Base-by-base conservation (phyloP, 2,113 vertebrate species). In the Oxyura jamaicensis region DNA sequence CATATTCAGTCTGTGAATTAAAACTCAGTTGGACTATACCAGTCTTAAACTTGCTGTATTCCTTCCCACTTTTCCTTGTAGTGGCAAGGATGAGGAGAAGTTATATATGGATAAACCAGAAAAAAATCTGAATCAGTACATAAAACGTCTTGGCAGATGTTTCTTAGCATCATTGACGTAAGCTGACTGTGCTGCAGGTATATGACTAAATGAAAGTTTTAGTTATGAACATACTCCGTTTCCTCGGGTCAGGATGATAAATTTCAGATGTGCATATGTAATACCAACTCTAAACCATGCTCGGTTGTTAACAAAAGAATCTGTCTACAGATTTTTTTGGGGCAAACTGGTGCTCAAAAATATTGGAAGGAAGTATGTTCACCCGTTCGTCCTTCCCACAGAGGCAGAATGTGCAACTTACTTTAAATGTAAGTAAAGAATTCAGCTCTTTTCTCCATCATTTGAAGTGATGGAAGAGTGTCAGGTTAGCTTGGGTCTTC, bases 121-220 rank as follows among this genome's bases (percentile, higher is more conserved):
- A 89, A 78, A 73, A 88, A 35, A 33, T 53, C 33, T 73, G 65
- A 44, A 29, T 72, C 4, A 1, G 4, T 68, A 46, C 68, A 36
- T 69, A 22, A 39, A 84, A 69, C 60, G 18, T 79, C 58, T 85
- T 94, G 87, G 56, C 75, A 94, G 88, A 39, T 9, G 2, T 79
- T 91, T 93, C 48, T 73, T 95, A 83, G 33, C 58, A 36, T 59
- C 69, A 65, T 5, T 91, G 82, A 76, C 55, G 80, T 87, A 93
- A 2, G 1, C 29, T 68, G 36, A 58, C 71, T 85, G 29, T 91
- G 75, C 33, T 91, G 75, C 67, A 88, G 88, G 83, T 93, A 44
- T 79, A 60, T 79, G 44, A 82, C 80, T 91, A 31, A 77, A 60
- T 65, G 60, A 48, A 56, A 46, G 78, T 78, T 89, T 53, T 79